Percentiles rank a stretch among this genome's conserved stretches.
phyloP scores from a whole-genome alignment of 2,888 invertebrate genomes.

The Dyspetes luteomarginatus region DNA sequence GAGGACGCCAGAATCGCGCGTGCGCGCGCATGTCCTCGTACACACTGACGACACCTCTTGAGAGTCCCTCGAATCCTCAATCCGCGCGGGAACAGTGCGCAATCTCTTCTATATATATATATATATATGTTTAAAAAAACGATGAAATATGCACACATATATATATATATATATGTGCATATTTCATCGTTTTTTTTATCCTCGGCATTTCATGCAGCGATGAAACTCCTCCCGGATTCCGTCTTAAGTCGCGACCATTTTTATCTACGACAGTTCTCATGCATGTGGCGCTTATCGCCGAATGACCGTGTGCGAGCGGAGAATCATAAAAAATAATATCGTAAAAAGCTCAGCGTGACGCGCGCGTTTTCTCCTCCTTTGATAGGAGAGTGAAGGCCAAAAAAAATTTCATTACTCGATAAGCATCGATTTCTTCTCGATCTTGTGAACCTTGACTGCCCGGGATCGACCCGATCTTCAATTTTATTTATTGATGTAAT shows the following conservation, averaged over 20 bases:
- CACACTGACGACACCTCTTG: conserved; percentile 57
- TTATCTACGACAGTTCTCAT: conserved; percentile 4
- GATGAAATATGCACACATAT: too few species aligned
- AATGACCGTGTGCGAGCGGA: background rate
- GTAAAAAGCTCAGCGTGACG: conserved; percentile 34
- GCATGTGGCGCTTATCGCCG: too few species aligned
- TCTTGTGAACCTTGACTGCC: background rate
- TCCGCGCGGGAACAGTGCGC: conserved; percentile 44
- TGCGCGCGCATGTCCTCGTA: conserved; percentile 12
- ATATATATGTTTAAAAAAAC: too few species aligned
- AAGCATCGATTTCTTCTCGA: background rate
- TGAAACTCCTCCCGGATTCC: conserved; percentile 40
- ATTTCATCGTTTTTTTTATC: conserved; percentile 13
- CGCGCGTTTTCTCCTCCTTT: background rate
- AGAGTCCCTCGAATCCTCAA: conserved; percentile 65
- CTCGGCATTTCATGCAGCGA: conserved; percentile 17
- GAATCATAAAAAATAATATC: background rate
- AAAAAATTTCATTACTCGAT: too few species aligned
- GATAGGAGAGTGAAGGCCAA: background rate
- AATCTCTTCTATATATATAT: conserved; percentile 17
- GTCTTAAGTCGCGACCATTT: background rate
- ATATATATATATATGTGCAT: too few species aligned
- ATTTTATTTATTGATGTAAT: background rate
- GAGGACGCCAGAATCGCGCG: conserved; percentile 33
- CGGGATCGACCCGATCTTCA: background rate